These are phyloP conservation scores for Phodopus roborovskii DNA, from an alignment of 2,113 vertebrate species.

Conservation along the genomic window DNA sequence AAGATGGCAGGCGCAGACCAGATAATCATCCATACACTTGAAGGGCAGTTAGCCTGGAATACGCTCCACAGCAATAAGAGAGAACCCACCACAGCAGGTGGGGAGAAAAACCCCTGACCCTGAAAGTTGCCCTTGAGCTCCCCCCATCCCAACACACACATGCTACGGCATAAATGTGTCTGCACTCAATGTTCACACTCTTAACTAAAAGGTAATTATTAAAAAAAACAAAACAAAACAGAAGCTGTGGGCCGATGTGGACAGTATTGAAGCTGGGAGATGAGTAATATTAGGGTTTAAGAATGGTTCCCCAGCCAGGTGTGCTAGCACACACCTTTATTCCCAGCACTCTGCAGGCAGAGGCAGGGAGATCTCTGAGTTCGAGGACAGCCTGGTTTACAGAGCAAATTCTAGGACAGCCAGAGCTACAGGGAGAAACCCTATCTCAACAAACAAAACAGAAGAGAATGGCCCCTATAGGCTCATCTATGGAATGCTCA, in stretches of 20 bases:
- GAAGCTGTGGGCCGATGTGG: too few species aligned
- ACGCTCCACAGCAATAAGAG: neutral
- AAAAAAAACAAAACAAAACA: too few species aligned
- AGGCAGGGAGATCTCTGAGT: neutral
- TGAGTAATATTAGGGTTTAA: neutral
- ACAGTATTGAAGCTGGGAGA: neutral
- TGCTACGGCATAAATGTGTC: neutral
- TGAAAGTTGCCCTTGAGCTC: neutral
- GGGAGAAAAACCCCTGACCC: neutral
- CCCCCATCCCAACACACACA: neutral
- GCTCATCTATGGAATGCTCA: neutral
- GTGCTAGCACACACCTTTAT: neutral
- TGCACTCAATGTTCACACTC: neutral
- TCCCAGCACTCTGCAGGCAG: neutral
- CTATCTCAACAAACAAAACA: neutral
- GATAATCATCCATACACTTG: too few species aligned
- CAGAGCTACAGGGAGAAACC: neutral
- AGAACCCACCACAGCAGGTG: fast-evolving
- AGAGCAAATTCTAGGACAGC: neutral
- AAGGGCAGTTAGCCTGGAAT: neutral
- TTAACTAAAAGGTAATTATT: neutral
- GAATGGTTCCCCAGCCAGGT: neutral
- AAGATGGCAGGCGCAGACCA: neutral
- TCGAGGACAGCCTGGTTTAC: neutral
- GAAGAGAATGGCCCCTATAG: neutral